Conservation (phyloP, 2,113 vertebrate genomes). For the Stercorarius parasiticus region DNA sequence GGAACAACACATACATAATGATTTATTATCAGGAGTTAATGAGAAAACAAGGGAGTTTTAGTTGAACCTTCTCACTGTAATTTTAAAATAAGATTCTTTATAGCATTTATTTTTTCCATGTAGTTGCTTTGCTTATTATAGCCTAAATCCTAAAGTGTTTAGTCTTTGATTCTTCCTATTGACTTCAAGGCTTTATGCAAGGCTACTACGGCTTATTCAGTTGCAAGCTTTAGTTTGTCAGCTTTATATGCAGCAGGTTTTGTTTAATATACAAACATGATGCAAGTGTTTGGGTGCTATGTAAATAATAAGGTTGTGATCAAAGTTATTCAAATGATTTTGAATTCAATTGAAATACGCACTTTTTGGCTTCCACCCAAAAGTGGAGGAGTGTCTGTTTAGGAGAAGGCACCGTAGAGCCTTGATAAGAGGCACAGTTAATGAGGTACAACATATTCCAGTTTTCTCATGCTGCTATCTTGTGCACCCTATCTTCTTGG, state of each 20-base stretch:
- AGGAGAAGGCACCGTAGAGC: not conserved
- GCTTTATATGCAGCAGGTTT: not conserved
- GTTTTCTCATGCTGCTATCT: conserved; percentile 34
- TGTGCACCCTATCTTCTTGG: not conserved
- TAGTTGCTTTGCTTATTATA: not conserved
- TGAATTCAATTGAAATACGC: not conserved
- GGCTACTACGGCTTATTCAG: not conserved
- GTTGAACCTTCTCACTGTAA: not conserved
- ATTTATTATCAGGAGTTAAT: not conserved
- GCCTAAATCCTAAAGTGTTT: not conserved
- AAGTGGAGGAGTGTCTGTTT: conserved; percentile 17
- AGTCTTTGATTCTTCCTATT: not conserved
- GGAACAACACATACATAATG: not conserved
- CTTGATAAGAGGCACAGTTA: conserved; percentile 5
- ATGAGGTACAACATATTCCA: conserved; percentile 8
- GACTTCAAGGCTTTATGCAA: not conserved
- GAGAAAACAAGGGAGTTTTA: not conserved
- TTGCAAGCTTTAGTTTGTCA: not conserved
- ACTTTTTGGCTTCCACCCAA: not conserved
- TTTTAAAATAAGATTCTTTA: not conserved
- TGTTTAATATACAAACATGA: conserved; percentile 29
- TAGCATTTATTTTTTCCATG: not conserved
- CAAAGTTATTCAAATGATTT: conserved; percentile 28
- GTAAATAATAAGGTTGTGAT: conserved; percentile 31
- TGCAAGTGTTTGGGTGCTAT: conserved; percentile 20